phyloP scores from a whole-genome alignment of 2,797 vertebrate genomes.

The Myripristis murdjan region DNA sequence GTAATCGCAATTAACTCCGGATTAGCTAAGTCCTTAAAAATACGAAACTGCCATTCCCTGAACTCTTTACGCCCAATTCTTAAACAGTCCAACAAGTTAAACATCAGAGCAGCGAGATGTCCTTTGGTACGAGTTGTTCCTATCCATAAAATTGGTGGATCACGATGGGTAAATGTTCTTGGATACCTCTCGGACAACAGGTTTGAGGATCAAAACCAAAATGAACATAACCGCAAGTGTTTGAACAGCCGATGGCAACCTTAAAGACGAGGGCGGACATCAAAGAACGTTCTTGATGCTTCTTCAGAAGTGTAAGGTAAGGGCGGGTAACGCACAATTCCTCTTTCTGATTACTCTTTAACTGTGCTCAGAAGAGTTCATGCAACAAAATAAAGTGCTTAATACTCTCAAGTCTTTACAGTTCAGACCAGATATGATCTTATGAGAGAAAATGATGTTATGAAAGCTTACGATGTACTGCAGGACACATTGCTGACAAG shows the following conservation, averaged over 20 bases:
- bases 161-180: background rate
- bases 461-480: slow-evolving; percentile 7
- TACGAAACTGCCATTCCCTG: slow-evolving; percentile 28
- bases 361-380: slow-evolving; percentile 7
- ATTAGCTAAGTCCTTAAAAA: slow-evolving; percentile 52
- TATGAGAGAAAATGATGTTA: background rate
- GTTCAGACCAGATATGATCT: background rate
- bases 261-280: background rate
- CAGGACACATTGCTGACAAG: background rate
- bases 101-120: slow-evolving; percentile 9
- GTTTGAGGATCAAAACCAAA: background rate
- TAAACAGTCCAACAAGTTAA: slow-evolving; percentile 8
- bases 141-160: background rate
- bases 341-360: slow-evolving; percentile 2
- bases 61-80: slow-evolving; percentile 30
- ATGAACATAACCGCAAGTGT: background rate
- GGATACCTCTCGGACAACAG: background rate
- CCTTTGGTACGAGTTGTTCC: slow-evolving; percentile 9
- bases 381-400: background rate
- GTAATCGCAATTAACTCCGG: slow-evolving; percentile 39
- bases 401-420: background rate
- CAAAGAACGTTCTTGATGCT: background rate
- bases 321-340: background rate
- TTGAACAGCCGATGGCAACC: slow-evolving; percentile 2
- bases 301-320: slow-evolving; percentile 37